Evolutionary conservation across 2,113 vertebrate genomes (phyloP), one percentile per base, ranked within the genome.

Genomic region (Phaethornis superciliosus): DNA sequence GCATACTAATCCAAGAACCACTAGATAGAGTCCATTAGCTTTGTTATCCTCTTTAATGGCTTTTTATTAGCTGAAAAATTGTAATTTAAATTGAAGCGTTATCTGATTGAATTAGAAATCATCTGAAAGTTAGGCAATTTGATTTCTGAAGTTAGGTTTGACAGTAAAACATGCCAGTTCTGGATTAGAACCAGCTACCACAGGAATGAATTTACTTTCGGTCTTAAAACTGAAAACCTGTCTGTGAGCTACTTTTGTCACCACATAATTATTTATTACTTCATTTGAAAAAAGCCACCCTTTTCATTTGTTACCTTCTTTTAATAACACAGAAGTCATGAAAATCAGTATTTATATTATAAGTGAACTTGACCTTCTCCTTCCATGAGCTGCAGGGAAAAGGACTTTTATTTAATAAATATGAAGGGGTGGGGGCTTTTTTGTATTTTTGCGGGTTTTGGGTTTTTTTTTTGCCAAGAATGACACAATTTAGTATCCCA

Each of bases 341-440:
- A 17, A 67, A 86, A 62, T 58, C 12, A 51, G 21, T 63, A 56
- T 40, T 40, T 12, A 10, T 58, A 3, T 74, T 54, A n/a, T 54
- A 80, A 27, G 16, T 75, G 24, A 71, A 87, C 18, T 40, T 87
- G 40, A 37, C 12, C 2, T 46, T 37, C 37, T 46, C 8, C 23
- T 90, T 85, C 30, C 10, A 23, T 22, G 35, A 46, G 5, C 27
- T 63, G 7, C 35, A 63, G 17, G n/a, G 22, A 69, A 89, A 75
- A 3, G 16, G 10, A 64, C 3, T 3, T 70, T 69, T 70, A 40
- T 27, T 55, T 51, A 28, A 21, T 15, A 58, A 32, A 37, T 67
- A 62, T 20, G 8, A 79, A 72, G 0, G 2, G 1, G 4, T 32
- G 69, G 0, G 2, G 1, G 4, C 27, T 3, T 12, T 14, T 5